Conservation (phyloP, 1,140 invertebrate genomes). For the Drosophila repletoides region DNA sequence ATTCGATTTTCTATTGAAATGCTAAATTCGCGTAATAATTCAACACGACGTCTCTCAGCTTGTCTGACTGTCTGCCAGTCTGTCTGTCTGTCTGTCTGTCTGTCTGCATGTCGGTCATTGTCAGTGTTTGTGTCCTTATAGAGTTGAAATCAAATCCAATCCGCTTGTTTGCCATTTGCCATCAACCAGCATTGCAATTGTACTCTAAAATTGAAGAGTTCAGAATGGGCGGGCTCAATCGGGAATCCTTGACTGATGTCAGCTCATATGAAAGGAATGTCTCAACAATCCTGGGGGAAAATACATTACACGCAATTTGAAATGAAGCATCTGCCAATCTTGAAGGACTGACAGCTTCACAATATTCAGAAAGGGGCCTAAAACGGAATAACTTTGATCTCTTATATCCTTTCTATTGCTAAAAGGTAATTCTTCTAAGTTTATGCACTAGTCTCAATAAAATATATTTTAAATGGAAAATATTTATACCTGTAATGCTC, state of each 20-base stretch:
- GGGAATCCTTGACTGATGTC: slow-evolving; percentile 16
- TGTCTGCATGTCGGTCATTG: neutral
- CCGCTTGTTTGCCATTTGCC: slow-evolving; percentile 58
- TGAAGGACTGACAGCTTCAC: neutral
- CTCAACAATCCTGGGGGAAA: slow-evolving; percentile 1
- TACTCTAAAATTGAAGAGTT: slow-evolving; percentile 3
- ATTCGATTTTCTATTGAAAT: slow-evolving; percentile 73
- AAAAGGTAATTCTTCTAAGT: too few relatives aligned
- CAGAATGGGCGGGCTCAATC: slow-evolving; percentile 20
- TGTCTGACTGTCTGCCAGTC: neutral
- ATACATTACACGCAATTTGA: slow-evolving; percentile 7
- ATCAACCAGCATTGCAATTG: slow-evolving; percentile 10
- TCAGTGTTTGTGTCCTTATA: neutral
- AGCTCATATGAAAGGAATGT: neutral
- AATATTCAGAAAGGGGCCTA: neutral
- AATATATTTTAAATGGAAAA: too few relatives aligned
- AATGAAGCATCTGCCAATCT: neutral
- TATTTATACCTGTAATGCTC: too few relatives aligned
- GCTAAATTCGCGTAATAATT: slow-evolving; percentile 70
- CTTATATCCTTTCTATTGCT: too few relatives aligned
- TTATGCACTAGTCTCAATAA: too few relatives aligned
- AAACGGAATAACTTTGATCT: too few relatives aligned
- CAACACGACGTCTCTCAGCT: slow-evolving; percentile 11
- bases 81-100: neutral
- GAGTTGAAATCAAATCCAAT: slow-evolving; percentile 29